Evolutionary conservation across 92 coral and sea anemone species (phyloP), one percentile per base, ranked within the genome.

Genomic region (Epizoanthus scotinus): DNA sequence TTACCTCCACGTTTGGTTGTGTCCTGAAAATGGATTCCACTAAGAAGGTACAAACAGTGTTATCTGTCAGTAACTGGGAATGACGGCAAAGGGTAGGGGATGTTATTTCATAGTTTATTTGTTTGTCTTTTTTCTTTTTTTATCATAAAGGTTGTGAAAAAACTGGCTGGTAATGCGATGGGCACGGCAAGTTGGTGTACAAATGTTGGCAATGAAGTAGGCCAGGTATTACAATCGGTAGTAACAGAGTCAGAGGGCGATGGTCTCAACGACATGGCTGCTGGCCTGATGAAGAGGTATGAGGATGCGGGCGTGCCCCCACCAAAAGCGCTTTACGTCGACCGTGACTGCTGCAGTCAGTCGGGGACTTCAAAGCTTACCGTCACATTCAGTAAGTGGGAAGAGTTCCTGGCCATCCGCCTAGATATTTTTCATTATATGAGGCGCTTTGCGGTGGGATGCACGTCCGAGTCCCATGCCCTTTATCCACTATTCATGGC

Each of bases 351-450:
- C 64, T 88, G 88, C 42, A 63, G 47, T 8, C 34, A 69, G 8
- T 18, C 54, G 7, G 85, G 88, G 15, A 24, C 27, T 25, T 77
- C 87, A 17, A 70, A 63, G n/a, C 63, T 62, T 21, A 68, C n/a
- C n/a, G n/a, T n/a, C n/a, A 79, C 0, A 12, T 31, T 17, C 78
- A 64, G 75, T 31, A 59, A 18, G 10, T 82, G 84, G 81, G 50
- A 36, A 1, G 73, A 53, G 15, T 24, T 87, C 52, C 26, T 66
- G n/a, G n/a, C n/a, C 9, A 77, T 87, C 6, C 68, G 69, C 62
- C 84, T 87, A 0, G 80, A 87, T 47, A 80, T 81, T 20, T 79
- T 71, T 81, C 81, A 63, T 88, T 63, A 79, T 65, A 85, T 80
- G 81, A 17, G 89, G 3, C 81, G 64, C 40, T 57, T 85, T 31